Conservation (phyloP, 1,140 invertebrate species). For the Aporrectodea caliginosa region DNA sequence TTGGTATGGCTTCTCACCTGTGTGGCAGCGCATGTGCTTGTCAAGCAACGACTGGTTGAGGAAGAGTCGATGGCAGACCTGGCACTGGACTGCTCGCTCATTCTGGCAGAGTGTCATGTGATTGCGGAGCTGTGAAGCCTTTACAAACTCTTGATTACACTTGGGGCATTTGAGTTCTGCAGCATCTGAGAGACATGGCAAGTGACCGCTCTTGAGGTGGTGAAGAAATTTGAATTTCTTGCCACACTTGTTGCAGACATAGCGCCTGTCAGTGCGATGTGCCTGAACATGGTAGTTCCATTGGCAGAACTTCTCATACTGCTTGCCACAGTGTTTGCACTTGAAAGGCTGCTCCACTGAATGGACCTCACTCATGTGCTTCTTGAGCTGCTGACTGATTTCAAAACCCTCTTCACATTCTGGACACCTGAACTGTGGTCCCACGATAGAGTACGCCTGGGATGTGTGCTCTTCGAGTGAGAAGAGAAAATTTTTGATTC, state of each 20-base stretch:
- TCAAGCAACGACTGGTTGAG: conserved; percentile 29
- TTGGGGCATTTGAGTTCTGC: neutral
- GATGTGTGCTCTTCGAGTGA: neutral
- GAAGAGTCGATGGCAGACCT: neutral
- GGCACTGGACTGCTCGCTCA: neutral
- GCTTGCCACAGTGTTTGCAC: neutral
- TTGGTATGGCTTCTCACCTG: conserved; percentile 36
- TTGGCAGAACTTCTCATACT: neutral
- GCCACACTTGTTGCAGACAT: neutral
- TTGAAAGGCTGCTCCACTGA: neutral
- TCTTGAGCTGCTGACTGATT: neutral
- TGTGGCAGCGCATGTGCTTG: conserved; percentile 35
- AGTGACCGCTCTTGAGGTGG: neutral
- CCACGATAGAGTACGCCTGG: neutral
- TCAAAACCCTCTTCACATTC: neutral
- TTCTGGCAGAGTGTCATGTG: neutral
- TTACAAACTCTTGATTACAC: neutral
- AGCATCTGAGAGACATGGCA: neutral
- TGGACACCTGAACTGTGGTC: neutral
- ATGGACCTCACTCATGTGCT: neutral
- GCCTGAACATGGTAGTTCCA: neutral
- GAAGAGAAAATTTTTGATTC: too few relatives aligned
- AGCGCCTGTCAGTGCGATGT: neutral
- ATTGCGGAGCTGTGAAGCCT: neutral
- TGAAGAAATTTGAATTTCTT: neutral